Conservation (phyloP, 2,113 vertebrate species). For the Tragelaphus strepsiceros region DNA sequence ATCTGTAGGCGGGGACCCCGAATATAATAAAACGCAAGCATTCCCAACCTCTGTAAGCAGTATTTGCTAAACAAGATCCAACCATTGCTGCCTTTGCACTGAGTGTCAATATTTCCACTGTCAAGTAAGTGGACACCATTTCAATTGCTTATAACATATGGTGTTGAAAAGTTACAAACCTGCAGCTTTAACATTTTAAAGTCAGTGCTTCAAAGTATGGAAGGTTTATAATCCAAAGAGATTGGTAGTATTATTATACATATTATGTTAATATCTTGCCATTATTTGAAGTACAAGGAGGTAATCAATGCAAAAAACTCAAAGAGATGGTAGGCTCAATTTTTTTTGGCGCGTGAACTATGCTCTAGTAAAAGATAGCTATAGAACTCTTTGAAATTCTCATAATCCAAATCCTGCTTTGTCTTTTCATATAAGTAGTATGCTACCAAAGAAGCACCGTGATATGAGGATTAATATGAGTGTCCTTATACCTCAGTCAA, state of each 20-base stretch:
- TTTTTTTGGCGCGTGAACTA: neutral
- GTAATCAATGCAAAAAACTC: neutral
- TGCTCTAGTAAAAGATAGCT: neutral
- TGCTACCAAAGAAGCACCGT: neutral
- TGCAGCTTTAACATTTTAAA: constrained; percentile 7
- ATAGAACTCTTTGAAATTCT: neutral
- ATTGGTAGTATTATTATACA: neutral
- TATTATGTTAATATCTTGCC: neutral
- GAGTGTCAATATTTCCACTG: neutral
- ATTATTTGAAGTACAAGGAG: constrained; percentile 24
- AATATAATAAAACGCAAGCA: neutral
- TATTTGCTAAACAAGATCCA: neutral
- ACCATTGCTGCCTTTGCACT: neutral
- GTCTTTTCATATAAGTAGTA: neutral
- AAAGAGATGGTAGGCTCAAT: neutral
- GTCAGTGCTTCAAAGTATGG: neutral
- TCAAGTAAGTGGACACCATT: neutral
- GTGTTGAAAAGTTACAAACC: constrained; percentile 14
- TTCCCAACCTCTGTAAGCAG: neutral
- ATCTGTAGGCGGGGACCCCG: neutral
- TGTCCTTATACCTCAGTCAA: neutral
- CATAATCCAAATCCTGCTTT: neutral
- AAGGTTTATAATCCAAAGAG: neutral
- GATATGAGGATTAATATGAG: neutral
- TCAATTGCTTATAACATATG: neutral